These are phyloP conservation scores for Polyodon spathula DNA, from an alignment of 2,113 vertebrate species.

Conservation along the genomic window DNA sequence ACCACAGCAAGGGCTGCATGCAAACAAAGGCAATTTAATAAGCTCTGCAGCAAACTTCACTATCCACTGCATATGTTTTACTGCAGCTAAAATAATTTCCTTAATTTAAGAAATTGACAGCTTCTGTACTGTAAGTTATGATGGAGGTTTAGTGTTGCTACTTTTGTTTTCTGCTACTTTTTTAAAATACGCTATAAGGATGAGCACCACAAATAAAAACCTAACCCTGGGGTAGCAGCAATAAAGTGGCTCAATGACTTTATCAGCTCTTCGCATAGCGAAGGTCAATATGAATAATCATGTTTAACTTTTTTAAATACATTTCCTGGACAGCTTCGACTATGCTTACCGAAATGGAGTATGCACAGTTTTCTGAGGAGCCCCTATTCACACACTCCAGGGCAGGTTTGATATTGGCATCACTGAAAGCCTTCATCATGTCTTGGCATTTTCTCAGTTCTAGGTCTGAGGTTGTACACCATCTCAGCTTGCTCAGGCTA, in stretches of 20 bases:
- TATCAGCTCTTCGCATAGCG: not conserved
- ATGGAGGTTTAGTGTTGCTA: not conserved
- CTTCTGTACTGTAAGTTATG: not conserved
- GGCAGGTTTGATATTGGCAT: constrained; percentile 55
- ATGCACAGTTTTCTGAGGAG: constrained; percentile 51
- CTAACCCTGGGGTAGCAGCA: too few species aligned
- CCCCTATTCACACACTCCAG: constrained; percentile 53
- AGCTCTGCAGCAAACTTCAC: too few species aligned
- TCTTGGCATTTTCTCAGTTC: constrained; percentile 71
- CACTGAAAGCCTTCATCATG: constrained; percentile 69
- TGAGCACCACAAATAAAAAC: not conserved
- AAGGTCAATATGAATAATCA: not conserved
- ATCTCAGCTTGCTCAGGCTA: constrained; percentile 52
- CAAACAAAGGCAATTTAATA: too few species aligned
- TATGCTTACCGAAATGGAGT: constrained; percentile 66
- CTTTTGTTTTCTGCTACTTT: not conserved
- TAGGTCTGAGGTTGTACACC: constrained; percentile 69
- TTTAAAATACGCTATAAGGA: too few species aligned
- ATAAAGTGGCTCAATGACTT: not conserved
- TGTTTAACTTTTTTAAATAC: not conserved
- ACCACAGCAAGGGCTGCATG: too few species aligned
- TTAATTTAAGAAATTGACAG: too few species aligned
- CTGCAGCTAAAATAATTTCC: too few species aligned
- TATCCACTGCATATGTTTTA: too few species aligned
- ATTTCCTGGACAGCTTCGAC: not conserved